Percentiles rank a stretch among this genome's conserved stretches.
Evolutionary conservation across 37 sponge, comb jelly and placozoan genomes (phyloP).

Genomic region (Hormiphora californensis): DNA sequence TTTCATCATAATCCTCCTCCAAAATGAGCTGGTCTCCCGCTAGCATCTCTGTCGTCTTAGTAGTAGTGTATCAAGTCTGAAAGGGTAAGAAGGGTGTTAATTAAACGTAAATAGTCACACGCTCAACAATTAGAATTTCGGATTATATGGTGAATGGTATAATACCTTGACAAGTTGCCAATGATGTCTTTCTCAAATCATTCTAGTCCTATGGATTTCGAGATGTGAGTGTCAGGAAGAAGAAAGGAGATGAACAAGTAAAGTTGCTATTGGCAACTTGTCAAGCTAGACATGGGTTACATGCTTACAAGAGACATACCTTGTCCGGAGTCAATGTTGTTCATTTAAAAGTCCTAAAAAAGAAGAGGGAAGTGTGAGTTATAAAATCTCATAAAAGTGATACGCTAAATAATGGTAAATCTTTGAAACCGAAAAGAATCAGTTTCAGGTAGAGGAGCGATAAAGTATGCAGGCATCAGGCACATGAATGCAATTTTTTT

Average conservation of each 20-base stretch:
- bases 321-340: conserved; percentile 52
- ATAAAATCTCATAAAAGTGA: no score
- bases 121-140: neutral
- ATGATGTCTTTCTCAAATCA: neutral
- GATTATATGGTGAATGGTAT: neutral
- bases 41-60: conserved; percentile 12
- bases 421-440: no score
- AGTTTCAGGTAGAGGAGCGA: no score
- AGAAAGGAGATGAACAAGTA: no score
- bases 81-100: neutral
- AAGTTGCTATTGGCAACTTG: conserved; percentile 57
- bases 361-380: no score
- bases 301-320: neutral
- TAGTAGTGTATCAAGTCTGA: no score
- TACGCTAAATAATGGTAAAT: no score
- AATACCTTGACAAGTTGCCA: conserved; percentile 41
- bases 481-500: no score
- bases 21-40: conserved; percentile 70
- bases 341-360: no score
- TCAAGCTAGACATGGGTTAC: conserved; percentile 13
- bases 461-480: no score
- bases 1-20: conserved; percentile 87
- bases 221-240: no score
- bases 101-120: neutral
- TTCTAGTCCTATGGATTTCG: neutral